These are phyloP conservation scores for Drosophila gunungcola DNA, from an alignment of 1,140 invertebrate genomes.

Conservation along the genomic window DNA sequence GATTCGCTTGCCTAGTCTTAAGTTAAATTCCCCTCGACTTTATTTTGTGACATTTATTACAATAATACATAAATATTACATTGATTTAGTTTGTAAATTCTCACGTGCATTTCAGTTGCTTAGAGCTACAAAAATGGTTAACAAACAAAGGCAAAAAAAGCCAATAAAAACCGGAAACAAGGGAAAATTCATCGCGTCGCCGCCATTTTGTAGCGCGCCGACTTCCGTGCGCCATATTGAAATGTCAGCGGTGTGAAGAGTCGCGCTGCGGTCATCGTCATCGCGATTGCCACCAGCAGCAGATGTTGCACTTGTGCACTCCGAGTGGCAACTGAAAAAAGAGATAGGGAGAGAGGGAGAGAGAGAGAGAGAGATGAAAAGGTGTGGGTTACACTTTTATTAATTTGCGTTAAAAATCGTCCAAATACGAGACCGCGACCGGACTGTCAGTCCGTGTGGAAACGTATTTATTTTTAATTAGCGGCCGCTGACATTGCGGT, in stretches of 20 bases:
- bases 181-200: slow-evolving; percentile 16
- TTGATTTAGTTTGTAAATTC: slow-evolving; percentile 67
- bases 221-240: slow-evolving; percentile 77
- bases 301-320: slow-evolving; percentile 44
- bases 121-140: slow-evolving; percentile 70
- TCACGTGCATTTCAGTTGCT: slow-evolving; percentile 84
- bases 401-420: slow-evolving; percentile 74
- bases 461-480: slow-evolving; percentile 79
- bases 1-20: slow-evolving; percentile 45
- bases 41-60: slow-evolving; percentile 37
- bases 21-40: slow-evolving; percentile 16
- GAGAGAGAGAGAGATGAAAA: not conserved
- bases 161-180: slow-evolving; percentile 26
- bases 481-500: slow-evolving; percentile 66
- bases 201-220: slow-evolving; percentile 71
- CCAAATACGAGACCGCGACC: slow-evolving; percentile 56
- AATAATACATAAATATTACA: slow-evolving; percentile 49
- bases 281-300: slow-evolving; percentile 25
- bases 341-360: not conserved
- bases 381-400: slow-evolving; percentile 43
- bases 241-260: slow-evolving; percentile 69
- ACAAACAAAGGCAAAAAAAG: slow-evolving; percentile 20
- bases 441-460: slow-evolving; percentile 43
- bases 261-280: slow-evolving; percentile 65
- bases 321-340: slow-evolving; percentile 36